A percentile compares a stretch with the other conserved stretches of the same genome.
Conservation (phyloP, 2,113 vertebrate genomes). For the Acrocephalus kingi region DNA sequence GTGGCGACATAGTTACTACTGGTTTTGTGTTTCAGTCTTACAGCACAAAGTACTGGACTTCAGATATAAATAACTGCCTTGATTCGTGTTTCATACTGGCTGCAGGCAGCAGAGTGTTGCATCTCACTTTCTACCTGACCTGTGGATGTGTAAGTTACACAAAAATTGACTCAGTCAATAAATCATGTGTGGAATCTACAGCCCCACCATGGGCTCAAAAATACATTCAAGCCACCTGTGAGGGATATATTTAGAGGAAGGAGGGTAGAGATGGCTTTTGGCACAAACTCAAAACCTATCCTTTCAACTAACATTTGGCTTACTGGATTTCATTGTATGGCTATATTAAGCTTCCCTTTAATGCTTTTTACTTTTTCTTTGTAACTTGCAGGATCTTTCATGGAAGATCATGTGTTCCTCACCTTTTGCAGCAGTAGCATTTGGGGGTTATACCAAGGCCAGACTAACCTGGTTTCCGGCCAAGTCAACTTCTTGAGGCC, state of each 20-base stretch:
- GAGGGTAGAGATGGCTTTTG: background rate
- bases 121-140: constrained; percentile 18
- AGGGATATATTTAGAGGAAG: constrained; percentile 25
- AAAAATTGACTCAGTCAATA: background rate
- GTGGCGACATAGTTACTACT: background rate
- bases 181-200: constrained; percentile 8
- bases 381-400: background rate
- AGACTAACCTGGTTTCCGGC: background rate
- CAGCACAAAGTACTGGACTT: background rate
- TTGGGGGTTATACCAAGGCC: background rate
- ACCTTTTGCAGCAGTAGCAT: background rate
- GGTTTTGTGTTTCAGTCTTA: background rate
- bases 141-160: background rate
- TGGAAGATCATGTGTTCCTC: background rate
- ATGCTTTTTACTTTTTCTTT: background rate
- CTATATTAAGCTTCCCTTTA: constrained; percentile 22
- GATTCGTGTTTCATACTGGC: background rate
- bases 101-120: background rate
- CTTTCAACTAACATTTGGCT: constrained; percentile 20
- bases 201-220: background rate
- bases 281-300: background rate
- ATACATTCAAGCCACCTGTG: background rate
- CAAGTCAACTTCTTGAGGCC: background rate
- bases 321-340: background rate
- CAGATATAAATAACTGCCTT: background rate